A percentile compares a stretch with the other conserved stretches of the same genome.
Evolutionary conservation across 2,113 vertebrate genomes (phyloP).

Genomic region (Heterochromis multidens): DNA sequence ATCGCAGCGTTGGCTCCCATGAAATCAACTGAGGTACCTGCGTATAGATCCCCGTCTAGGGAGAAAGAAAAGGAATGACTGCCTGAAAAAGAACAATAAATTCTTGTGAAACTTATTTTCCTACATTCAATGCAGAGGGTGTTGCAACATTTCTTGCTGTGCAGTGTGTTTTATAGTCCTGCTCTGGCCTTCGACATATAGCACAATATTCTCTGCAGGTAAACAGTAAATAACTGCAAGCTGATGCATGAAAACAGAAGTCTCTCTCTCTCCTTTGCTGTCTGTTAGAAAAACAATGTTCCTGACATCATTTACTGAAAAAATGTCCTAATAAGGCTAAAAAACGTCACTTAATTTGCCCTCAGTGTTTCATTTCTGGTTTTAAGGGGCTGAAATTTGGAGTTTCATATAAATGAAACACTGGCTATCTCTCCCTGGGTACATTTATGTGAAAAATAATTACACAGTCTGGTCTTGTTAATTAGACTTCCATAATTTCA

Average conservation of each 20-base stretch:
- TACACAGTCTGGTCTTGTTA: background rate
- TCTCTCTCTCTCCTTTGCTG: background rate
- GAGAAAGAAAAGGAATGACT: background rate
- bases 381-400: background rate
- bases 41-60: slow-evolving; percentile 80
- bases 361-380: background rate
- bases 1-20: slow-evolving; percentile 84
- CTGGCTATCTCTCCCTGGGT: background rate
- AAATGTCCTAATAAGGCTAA: background rate
- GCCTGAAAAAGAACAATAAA: background rate
- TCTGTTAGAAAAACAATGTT: background rate
- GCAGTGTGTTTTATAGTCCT: background rate
- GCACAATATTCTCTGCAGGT: background rate
- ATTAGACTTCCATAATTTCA: background rate
- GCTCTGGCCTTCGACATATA: background rate
- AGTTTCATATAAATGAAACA: background rate
- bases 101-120: background rate
- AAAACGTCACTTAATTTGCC: accelerated
- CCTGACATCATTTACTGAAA: background rate
- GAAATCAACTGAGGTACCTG: slow-evolving; percentile 84
- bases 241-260: background rate
- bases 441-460: background rate
- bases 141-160: background rate
- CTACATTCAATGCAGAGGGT: background rate
- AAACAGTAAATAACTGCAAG: background rate